Conservation (phyloP, 2,888 invertebrate genomes). For the Apoda limacodes region DNA sequence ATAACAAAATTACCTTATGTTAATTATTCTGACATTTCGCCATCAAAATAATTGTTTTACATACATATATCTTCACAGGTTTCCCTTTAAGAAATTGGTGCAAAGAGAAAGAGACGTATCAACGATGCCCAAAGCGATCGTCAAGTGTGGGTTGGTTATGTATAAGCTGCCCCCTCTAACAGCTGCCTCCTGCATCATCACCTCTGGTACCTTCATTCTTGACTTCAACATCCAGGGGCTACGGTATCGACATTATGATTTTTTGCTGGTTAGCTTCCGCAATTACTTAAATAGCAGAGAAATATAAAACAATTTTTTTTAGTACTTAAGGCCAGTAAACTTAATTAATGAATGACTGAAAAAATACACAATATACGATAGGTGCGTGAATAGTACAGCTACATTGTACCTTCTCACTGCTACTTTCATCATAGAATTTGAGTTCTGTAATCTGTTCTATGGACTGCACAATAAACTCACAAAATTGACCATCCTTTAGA, state of each 20-base stretch:
- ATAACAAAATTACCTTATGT: too few relatives aligned
- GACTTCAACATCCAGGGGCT: slow-evolving; percentile 62
- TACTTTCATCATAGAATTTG: too few relatives aligned
- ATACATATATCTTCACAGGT: slow-evolving; percentile 38
- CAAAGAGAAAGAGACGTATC: slow-evolving; percentile 51
- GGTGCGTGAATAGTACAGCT: too few relatives aligned
- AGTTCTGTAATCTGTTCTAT: too few relatives aligned
- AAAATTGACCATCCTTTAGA: too few relatives aligned
- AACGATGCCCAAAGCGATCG: slow-evolving; percentile 52
- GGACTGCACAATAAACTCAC: too few relatives aligned
- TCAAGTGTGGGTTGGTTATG: slow-evolving; percentile 55
- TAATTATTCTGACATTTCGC: too few relatives aligned
- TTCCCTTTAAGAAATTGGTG: slow-evolving; percentile 54
- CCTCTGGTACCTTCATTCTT: slow-evolving; percentile 56
- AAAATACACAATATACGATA: background rate
- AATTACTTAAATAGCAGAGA: background rate
- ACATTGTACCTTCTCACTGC: too few relatives aligned
- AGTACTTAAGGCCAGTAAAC: too few relatives aligned
- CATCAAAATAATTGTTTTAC: too few relatives aligned
- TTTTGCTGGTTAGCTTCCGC: slow-evolving; percentile 37
- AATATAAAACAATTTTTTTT: too few relatives aligned
- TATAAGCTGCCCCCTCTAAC: slow-evolving; percentile 59
- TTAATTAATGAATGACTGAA: too few relatives aligned
- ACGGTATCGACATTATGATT: slow-evolving; percentile 51
- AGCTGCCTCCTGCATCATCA: slow-evolving; percentile 54